Percentiles rank a stretch among this genome's conserved stretches.
These are phyloP conservation scores for Conistra vaccinii DNA, from an alignment of 2,888 invertebrate species.

Conservation along the genomic window DNA sequence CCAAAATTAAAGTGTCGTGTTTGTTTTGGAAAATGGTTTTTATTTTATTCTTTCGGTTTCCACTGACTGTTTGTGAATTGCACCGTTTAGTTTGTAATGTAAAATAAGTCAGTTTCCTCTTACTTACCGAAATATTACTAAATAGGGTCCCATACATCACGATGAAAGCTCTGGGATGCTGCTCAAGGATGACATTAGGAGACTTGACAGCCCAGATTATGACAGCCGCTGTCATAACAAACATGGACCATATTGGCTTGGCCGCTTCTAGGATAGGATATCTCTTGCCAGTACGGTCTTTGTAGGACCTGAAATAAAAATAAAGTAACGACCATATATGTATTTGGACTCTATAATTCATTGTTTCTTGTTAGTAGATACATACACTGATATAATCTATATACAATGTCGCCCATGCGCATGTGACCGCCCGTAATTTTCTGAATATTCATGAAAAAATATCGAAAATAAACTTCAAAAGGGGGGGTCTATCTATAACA, in stretches of 20 bases:
- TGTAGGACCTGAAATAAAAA: conserved; percentile 92
- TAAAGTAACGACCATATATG: background rate
- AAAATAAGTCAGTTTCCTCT: background rate
- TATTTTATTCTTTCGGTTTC: too few relatives aligned
- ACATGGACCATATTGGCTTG: conserved; percentile 78
- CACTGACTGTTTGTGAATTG: background rate
- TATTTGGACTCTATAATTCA: background rate
- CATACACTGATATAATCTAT: too few relatives aligned
- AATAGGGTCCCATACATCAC: conserved; percentile 97
- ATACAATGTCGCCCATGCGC: too few relatives aligned
- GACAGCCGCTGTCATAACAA: conserved; percentile 94
- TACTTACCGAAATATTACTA: conserved; percentile 98
- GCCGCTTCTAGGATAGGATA: conserved; percentile 93
- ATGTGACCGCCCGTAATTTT: too few relatives aligned
- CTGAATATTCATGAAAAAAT: too few relatives aligned
- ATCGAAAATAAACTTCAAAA: too few relatives aligned
- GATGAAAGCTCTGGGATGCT: conserved; percentile 96
- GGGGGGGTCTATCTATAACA: too few relatives aligned
- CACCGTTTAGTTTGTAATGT: background rate
- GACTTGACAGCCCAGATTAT: conserved; percentile 93
- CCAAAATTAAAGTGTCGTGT: too few relatives aligned
- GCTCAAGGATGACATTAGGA: conserved; percentile 93
- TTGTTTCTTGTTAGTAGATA: background rate
- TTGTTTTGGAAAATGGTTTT: too few relatives aligned
- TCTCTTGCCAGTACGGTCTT: conserved; percentile 95